Evolutionary conservation across 2,113 vertebrate genomes (phyloP).

Genomic region (Thymallus thymallus): DNA sequence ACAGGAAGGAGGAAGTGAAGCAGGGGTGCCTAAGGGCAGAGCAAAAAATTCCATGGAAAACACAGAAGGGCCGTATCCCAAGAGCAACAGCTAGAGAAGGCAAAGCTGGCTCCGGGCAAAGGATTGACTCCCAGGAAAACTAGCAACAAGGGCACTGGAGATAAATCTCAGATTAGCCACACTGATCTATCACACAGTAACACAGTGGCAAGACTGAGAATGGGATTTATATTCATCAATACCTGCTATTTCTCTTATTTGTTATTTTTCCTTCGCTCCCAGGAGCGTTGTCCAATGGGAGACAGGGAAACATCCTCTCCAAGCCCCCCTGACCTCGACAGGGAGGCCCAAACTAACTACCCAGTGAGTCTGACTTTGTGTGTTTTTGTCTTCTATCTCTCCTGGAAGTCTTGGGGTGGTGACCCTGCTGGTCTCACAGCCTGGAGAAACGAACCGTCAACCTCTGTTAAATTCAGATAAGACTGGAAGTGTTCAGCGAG

Average conservation of each 20-base stretch:
- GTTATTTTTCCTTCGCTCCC: constrained; percentile 16
- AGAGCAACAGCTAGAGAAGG: constrained; percentile 78
- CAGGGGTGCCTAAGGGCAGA: constrained; percentile 64
- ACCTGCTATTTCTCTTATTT: not conserved
- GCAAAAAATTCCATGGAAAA: constrained; percentile 74
- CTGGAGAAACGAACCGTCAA: too few relatives aligned
- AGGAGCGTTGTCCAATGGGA: constrained; percentile 50
- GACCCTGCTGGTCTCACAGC: not conserved
- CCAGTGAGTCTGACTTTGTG: constrained; percentile 48
- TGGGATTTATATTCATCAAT: too few relatives aligned
- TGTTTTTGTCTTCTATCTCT: not conserved
- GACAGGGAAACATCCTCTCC: constrained; percentile 23
- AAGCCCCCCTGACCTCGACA: constrained; percentile 37
- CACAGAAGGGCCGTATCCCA: constrained; percentile 46
- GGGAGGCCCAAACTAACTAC: constrained; percentile 64
- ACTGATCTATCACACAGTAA: too few relatives aligned
- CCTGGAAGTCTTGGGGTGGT: not conserved
- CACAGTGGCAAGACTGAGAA: too few relatives aligned
- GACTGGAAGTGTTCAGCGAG: not conserved
- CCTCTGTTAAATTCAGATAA: not conserved
- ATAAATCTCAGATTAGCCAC: too few relatives aligned
- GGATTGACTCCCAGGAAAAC: constrained; percentile 1
- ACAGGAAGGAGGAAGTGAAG: constrained; percentile 73
- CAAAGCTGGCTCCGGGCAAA: constrained; percentile 63
- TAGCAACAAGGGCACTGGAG: constrained; percentile 34